A percentile compares a stretch with the other conserved stretches of the same genome.
phyloP scores from a whole-genome alignment of 2,797 vertebrate genomes.

The Adelosebastes latens region DNA sequence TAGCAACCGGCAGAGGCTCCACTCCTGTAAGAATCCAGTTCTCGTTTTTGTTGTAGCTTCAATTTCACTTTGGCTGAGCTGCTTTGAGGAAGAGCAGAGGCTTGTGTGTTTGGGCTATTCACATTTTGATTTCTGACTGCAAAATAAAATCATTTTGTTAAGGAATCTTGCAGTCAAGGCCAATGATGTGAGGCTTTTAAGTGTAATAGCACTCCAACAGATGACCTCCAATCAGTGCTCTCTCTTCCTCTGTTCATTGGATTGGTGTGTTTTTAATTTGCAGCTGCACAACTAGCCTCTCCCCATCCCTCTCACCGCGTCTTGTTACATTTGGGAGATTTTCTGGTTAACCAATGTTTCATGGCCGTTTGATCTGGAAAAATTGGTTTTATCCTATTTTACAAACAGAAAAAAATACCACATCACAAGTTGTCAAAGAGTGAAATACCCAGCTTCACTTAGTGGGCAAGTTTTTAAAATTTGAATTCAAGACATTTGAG shows the following conservation, averaged over 20 bases:
- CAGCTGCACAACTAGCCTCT: constrained; percentile 47
- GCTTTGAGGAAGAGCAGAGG: constrained; percentile 32
- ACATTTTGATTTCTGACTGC: constrained; percentile 23
- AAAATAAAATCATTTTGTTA: constrained; percentile 21
- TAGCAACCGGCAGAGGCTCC: neutral
- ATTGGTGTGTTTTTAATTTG: constrained; percentile 35
- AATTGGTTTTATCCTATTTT: neutral
- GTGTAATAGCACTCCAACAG: constrained; percentile 39
- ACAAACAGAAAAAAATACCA: neutral
- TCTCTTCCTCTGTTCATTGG: neutral
- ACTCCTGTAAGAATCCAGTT: constrained; percentile 54
- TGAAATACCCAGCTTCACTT: neutral
- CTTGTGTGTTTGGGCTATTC: constrained; percentile 21
- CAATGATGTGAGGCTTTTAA: constrained; percentile 31
- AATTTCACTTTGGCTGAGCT: constrained; percentile 19
- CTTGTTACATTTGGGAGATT: constrained; percentile 1
- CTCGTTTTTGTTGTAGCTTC: constrained; percentile 52
- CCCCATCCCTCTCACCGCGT: constrained; percentile 2
- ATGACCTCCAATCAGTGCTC: constrained; percentile 52
- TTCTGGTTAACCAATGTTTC: constrained; percentile 2
- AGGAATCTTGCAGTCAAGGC: constrained; percentile 10
- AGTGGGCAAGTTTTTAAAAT: neutral
- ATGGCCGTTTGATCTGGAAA: neutral
- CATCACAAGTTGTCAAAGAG: neutral
- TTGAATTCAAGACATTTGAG: neutral